Percentiles rank a stretch among this genome's conserved stretches.
Evolutionary conservation across 2,888 invertebrate genomes (phyloP).

Genomic region (Andrena hattorfiana): DNA sequence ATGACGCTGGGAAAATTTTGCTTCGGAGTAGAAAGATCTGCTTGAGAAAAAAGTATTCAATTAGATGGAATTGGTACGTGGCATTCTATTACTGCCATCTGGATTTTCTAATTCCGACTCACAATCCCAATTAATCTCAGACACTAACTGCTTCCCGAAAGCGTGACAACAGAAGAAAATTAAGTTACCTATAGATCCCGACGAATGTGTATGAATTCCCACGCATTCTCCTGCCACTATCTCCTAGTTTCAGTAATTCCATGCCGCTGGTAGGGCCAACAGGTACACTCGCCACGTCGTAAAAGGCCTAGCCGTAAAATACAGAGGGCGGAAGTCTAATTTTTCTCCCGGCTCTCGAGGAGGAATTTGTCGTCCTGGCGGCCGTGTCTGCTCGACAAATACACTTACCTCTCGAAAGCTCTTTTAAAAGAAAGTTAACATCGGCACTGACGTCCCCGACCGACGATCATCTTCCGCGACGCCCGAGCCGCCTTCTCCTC

Average conservation of each 20-base stretch:
- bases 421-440: slow-evolving; percentile 46
- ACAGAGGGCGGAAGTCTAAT: slow-evolving; percentile 37
- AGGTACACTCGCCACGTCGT: slow-evolving; percentile 9
- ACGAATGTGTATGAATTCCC: not conserved
- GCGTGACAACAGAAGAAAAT: not conserved
- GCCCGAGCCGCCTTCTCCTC: not conserved
- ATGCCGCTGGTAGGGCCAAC: slow-evolving; percentile 15
- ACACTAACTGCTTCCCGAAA: not conserved
- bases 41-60: no score
- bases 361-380: slow-evolving; percentile 24
- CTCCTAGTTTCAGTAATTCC: not conserved
- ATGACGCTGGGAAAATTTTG: no score
- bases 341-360: slow-evolving; percentile 41
- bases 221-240: not conserved
- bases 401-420: slow-evolving; percentile 41
- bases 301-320: slow-evolving; percentile 22
- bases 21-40: no score
- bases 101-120: not conserved
- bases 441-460: slow-evolving; percentile 28
- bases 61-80: no score
- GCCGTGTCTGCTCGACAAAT: slow-evolving; percentile 40
- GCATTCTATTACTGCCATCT: no score
- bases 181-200: not conserved
- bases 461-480: slow-evolving; percentile 30
- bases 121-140: not conserved